Evolutionary conservation across 2,797 vertebrate genomes (phyloP).

Genomic region (Siniperca scherzeri): DNA sequence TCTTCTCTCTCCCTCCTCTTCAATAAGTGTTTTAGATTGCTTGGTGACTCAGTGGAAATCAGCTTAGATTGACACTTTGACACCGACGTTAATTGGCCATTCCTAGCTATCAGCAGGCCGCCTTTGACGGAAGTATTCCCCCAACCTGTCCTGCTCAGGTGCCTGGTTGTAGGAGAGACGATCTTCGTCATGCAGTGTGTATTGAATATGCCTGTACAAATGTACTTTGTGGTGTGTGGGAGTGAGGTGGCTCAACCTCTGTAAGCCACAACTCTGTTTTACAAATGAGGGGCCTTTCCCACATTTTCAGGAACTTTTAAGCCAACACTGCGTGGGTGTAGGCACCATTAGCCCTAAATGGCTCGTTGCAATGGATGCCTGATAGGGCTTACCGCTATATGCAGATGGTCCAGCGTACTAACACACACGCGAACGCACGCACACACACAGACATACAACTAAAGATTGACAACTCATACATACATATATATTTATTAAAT

Average conservation of each 20-base stretch:
- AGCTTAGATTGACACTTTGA: conserved; percentile 84
- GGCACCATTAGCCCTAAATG: conserved; percentile 62
- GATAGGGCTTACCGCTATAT: conserved; percentile 30
- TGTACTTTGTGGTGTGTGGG: conserved; percentile 55
- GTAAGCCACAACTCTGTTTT: conserved; percentile 26
- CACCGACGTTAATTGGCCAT: conserved; percentile 83
- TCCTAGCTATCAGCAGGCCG: conserved; percentile 67
- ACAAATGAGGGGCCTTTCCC: conserved; percentile 53
- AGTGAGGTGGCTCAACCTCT: conserved; percentile 42
- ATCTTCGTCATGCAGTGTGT: conserved; percentile 30
- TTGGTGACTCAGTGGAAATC: conserved; percentile 79
- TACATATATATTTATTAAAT: conserved; percentile 41
- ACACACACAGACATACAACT: neutral
- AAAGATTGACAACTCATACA: conserved; percentile 15
- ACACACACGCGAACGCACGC: conserved; percentile 13
- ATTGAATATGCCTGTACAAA: conserved; percentile 40
- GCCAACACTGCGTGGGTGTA: conserved; percentile 54
- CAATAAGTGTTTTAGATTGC: conserved; percentile 76
- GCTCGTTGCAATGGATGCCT: conserved; percentile 43
- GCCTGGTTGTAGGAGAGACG: conserved; percentile 27
- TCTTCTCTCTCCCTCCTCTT: conserved; percentile 36
- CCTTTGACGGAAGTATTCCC: conserved; percentile 61
- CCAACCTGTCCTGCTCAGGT: conserved; percentile 48
- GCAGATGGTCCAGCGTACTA: neutral
- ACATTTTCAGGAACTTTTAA: conserved; percentile 69